These are phyloP conservation scores for Dasyornis broadbenti DNA, from an alignment of 2,113 vertebrate species.

Conservation along the genomic window DNA sequence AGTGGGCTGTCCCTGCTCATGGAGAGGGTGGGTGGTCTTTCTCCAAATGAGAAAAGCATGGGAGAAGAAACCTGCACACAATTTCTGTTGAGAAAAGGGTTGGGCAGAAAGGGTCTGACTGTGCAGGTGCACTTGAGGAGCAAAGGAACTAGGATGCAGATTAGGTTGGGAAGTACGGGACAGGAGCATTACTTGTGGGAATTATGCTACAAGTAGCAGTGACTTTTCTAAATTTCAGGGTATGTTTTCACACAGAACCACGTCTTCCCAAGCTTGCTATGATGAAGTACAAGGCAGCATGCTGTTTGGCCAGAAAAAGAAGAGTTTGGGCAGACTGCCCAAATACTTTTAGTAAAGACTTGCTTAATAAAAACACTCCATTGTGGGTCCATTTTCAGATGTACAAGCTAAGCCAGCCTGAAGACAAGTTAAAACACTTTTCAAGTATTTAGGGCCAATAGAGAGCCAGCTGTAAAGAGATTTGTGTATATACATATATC, in stretches of 20 bases:
- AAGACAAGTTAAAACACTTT: background rate
- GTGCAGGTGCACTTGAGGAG: background rate
- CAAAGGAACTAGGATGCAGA: background rate
- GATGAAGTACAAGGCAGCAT: background rate
- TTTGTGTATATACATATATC: background rate
- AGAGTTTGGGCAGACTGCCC: background rate
- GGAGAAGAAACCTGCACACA: background rate
- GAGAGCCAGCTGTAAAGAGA: background rate
- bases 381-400: conserved; percentile 9
- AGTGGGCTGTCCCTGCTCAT: background rate
- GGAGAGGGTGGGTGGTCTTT: background rate
- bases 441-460: background rate
- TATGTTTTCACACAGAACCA: background rate
- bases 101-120: background rate
- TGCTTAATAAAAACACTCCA: conserved; percentile 17
- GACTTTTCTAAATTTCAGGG: background rate
- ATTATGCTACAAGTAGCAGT: background rate
- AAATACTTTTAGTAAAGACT: background rate
- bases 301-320: background rate
- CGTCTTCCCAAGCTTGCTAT: background rate
- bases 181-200: background rate
- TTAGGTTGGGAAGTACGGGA: background rate
- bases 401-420: background rate
- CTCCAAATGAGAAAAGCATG: background rate
- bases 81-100: background rate